Base-by-base conservation (phyloP, 2,797 vertebrate species). In the Peromyscus aztecus region DNA sequence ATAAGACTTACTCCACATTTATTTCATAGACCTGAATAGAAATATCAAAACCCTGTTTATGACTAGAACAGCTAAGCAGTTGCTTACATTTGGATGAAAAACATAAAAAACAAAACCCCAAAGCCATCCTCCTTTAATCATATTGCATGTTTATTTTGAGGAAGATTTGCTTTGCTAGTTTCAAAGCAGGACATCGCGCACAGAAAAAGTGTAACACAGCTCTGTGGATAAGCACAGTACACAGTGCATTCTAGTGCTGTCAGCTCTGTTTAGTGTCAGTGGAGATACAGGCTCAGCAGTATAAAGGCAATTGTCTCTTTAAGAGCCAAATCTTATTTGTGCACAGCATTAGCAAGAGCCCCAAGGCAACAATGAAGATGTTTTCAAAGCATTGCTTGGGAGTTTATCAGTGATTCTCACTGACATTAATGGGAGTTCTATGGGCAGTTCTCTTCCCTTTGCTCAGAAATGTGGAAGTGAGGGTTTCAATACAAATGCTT, bases 401-500 rank as follows among this genome's bases (percentile, higher is more conserved):
- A 95, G 46, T 86, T 77, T 91, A 52, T 92, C 10, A 78, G 73
- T 67, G 52, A 87, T 90, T 98, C 11, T 71, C 75, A 17, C 12
- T 49, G 40, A 69, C 57, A 91, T 63, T 95, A 93, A 90, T 95
- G 95, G 77, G 59, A 89, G 21, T 95, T 95, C 88, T 23, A 95
- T 61, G 92, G 23, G 65, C 73, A 95, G 90, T 81, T 94, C 83
- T 83, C 6, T 0, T 83, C 40, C 6, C 71, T 81, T 90, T 49
- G 61, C 92, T 97, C 77, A 94, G 75, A 90, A 97, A 97, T 94
- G 71, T 93, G 90, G 65, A 55, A 87, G 91, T 67, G 92, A 75
- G 31, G 89, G 40, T 84, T 90, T 91, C 65, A 27, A n/a, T n/a
- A 82, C 95, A 29, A 94, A 61, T 69, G 59, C 31, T n/a, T 94